Evolutionary conservation across 2,797 vertebrate species (phyloP).

Genomic region (Sciaenops ocellatus): DNA sequence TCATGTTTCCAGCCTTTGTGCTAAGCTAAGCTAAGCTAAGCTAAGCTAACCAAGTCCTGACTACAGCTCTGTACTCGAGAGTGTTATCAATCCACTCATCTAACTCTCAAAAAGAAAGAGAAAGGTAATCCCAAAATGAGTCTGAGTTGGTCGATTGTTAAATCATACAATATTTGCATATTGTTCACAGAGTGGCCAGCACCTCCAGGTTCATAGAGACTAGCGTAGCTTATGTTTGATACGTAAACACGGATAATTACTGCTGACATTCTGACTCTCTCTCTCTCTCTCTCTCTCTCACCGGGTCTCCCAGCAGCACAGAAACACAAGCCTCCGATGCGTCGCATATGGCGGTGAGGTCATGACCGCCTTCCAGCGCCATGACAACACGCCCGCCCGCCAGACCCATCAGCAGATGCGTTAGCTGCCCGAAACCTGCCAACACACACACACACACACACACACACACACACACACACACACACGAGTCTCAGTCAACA

Average conservation of each 20-base stretch:
- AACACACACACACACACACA: conserved; percentile 25
- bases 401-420: conserved; percentile 94
- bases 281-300: conserved; percentile 58
- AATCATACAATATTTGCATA: neutral
- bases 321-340: conserved; percentile 95
- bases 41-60: neutral
- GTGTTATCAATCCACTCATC: neutral
- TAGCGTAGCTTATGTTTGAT: neutral
- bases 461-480: neutral
- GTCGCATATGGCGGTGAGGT: conserved; percentile 91
- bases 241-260: neutral
- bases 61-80: neutral
- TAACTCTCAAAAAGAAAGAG: neutral
- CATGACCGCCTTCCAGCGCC: conserved; percentile 95
- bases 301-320: conserved; percentile 92
- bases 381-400: conserved; percentile 94
- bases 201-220: neutral
- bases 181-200: neutral
- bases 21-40: neutral
- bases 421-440: conserved; percentile 94
- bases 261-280: neutral
- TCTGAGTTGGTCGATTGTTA: neutral
- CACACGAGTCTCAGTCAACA: no score
- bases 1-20: neutral
- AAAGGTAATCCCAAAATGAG: neutral